A percentile compares a stretch with the other conserved stretches of the same genome.
phyloP scores from a whole-genome alignment of 2,888 invertebrate genomes.

The Sepioteuthis lessoniana region DNA sequence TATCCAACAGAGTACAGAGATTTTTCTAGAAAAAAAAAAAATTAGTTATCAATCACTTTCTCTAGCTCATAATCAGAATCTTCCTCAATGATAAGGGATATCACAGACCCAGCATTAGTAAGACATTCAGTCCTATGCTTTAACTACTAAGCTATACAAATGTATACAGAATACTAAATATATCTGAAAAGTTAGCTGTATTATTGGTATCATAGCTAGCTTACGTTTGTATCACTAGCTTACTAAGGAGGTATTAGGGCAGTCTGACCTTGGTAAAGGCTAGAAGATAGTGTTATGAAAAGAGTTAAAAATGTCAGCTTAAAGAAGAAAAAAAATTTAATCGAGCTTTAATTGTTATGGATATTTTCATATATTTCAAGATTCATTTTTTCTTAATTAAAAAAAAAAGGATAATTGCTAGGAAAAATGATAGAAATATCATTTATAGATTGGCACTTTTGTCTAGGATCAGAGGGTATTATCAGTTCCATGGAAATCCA shows the following conservation, averaged over 20 bases:
- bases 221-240: neutral
- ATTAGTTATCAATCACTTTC: neutral
- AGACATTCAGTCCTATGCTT: neutral
- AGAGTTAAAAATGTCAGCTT: neutral
- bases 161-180: neutral
- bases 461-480: no score
- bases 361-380: no score
- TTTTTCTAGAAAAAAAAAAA: no score
- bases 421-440: no score
- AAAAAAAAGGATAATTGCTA: no score
- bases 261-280: neutral
- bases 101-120: neutral
- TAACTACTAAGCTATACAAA: neutral
- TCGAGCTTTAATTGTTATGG: no score
- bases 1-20: no score
- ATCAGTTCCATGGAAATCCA: no score
- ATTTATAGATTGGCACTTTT: no score
- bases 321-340: no score
- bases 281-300: neutral
- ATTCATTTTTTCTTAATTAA: no score
- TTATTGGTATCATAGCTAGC: neutral
- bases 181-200: slow-evolving; percentile 17
- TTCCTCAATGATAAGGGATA: neutral
- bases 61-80: neutral
- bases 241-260: neutral